Evolutionary conservation across 2,888 invertebrate species (phyloP).

Genomic region (Caenorhabditis macrosperma): DNA sequence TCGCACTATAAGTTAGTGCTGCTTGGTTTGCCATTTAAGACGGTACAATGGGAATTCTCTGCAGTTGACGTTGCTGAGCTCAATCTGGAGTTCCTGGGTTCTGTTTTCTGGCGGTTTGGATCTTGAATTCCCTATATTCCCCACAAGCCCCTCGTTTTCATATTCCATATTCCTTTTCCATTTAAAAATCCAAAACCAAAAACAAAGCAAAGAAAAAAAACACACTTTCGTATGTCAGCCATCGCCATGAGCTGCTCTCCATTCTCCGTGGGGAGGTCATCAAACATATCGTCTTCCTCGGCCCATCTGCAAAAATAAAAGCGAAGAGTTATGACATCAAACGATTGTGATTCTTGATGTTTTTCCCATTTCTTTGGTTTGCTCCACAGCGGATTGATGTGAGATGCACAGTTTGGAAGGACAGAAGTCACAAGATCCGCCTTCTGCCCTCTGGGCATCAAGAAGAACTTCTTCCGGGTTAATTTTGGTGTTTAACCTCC

Average conservation of each 20-base stretch:
- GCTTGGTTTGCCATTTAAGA: too few relatives aligned
- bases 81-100: too few relatives aligned
- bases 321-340: constrained; percentile 41
- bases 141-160: too few relatives aligned
- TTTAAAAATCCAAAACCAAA: too few relatives aligned
- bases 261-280: constrained; percentile 55
- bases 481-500: constrained; percentile 11
- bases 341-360: constrained; percentile 27
- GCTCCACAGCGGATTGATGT: too few relatives aligned
- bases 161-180: too few relatives aligned
- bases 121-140: too few relatives aligned
- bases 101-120: too few relatives aligned
- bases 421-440: constrained; percentile 11
- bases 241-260: constrained; percentile 60
- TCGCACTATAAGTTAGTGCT: too few relatives aligned
- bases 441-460: not conserved
- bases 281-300: constrained; percentile 61
- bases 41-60: too few relatives aligned
- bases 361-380: not conserved
- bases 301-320: constrained; percentile 52
- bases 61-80: too few relatives aligned
- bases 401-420: too few relatives aligned
- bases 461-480: not conserved
- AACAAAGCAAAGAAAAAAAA: constrained; percentile 11
- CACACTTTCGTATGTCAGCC: constrained; percentile 56